A percentile compares a stretch with the other conserved stretches of the same genome.
phyloP scores from a whole-genome alignment of 2,113 vertebrate species.

The Redunca redunca region DNA sequence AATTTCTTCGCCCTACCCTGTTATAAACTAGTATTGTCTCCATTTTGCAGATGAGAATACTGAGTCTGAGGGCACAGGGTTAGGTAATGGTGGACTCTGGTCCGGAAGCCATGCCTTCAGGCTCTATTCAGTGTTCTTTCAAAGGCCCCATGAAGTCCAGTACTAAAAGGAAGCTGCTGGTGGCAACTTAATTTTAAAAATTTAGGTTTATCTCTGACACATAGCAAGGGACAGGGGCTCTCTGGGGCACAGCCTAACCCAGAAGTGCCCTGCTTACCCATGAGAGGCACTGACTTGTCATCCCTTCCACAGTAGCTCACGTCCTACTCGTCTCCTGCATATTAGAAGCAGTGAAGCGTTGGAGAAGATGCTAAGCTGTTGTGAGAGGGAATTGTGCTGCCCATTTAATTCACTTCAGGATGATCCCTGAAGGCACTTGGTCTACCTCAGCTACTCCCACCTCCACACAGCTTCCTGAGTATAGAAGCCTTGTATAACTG shows the following conservation, averaged over 20 bases:
- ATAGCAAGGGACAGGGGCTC: not conserved
- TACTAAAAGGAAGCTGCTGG: not conserved
- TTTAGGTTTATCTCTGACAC: not conserved
- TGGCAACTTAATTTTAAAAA: not conserved
- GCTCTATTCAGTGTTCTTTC: not conserved
- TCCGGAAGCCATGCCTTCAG: not conserved
- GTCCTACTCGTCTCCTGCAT: not conserved
- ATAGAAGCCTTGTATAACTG: not conserved
- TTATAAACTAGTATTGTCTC: not conserved
- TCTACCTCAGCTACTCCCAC: not conserved
- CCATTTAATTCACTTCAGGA: not conserved
- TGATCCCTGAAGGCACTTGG: not conserved
- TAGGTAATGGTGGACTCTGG: not conserved
- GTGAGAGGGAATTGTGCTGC: slow-evolving; percentile 7
- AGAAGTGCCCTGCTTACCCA: not conserved
- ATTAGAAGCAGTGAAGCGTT: slow-evolving; percentile 7
- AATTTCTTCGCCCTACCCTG: not conserved
- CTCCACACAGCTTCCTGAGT: not conserved
- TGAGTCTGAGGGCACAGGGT: not conserved
- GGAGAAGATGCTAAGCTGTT: slow-evolving; percentile 25
- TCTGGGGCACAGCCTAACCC: not conserved
- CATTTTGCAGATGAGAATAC: not conserved
- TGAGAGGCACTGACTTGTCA: not conserved
- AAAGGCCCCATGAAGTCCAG: not conserved
- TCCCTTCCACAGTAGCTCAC: not conserved